Base-by-base conservation (phyloP, 2,797 vertebrate genomes). In the Leptodactylus fallax region DNA sequence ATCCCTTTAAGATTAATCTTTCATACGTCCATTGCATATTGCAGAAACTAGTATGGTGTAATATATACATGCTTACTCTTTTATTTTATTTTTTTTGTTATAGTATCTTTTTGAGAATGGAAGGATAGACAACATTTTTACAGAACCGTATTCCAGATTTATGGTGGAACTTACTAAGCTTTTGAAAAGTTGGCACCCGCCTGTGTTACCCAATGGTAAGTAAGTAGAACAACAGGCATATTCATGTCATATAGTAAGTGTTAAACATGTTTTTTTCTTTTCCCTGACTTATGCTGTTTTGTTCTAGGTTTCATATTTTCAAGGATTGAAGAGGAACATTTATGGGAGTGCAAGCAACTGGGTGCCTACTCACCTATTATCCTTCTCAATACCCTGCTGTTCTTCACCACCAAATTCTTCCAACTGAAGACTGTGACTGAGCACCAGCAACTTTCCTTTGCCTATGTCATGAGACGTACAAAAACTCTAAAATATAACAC, bases 71-170 rank as follows among this genome's bases (percentile, higher is more conserved):
- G 88, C 90, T 89, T 92, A 84, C 92, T 93, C 25, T 80, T 0
- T 79, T 93, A 93, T 90, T 93, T 93, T 93, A 19, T 80, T 0
- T 79, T 93, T 93, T 90, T 93, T 93, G 93, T 91, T 93, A 90
- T 94, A 91, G 98, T 96, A 98, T 92, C 96, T 99, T 90, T 99
- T 99, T 95, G 97, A 99, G 91, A 99, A 99, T 91, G 96, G 96
- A 88, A 97, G 98, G 83, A 96, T 98, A 96, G 98, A 99, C 93
- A 99, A 99, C 95, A 99, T 99, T 92, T 99, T 99, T 94, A 98
- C 97, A 85, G 98, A 99, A 92, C 94, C 96, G 69, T 98, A 98
- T 95, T 99, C 99, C 94, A 95, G 94, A 94, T 99, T 99, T 94
- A 98, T 97, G 92, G 95, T 94, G 87, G 97, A 97, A 92, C 96